phyloP scores from a whole-genome alignment of 2,113 vertebrate species.

The Megalops atlanticus region DNA sequence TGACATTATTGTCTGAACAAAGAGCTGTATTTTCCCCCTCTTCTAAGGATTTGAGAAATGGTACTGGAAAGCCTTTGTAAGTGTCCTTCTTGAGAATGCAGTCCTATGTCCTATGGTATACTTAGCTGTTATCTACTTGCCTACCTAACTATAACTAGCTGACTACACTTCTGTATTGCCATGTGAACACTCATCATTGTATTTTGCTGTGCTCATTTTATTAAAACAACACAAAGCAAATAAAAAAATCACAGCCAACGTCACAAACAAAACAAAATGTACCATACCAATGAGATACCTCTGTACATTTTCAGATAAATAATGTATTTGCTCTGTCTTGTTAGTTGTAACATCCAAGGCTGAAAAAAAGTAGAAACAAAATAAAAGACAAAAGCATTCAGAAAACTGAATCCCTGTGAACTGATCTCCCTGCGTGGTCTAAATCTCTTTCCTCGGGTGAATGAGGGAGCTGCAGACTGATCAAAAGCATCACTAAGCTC shows the following conservation, averaged over 20 bases:
- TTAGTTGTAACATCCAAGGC: not conserved
- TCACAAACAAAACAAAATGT: not conserved
- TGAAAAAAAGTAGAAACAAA: not conserved
- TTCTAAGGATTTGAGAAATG: not conserved
- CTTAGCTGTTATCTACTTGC: no score
- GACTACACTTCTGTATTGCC: not conserved
- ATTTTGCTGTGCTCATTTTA: not conserved
- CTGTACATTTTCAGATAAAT: not conserved
- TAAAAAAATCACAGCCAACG: not conserved
- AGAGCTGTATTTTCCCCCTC: not conserved
- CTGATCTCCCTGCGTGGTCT: not conserved
- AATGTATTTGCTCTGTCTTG: conserved; percentile 9
- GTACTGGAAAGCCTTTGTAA: not conserved
- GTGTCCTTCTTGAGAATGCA: not conserved
- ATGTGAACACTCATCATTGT: not conserved
- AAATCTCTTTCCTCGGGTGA: not conserved
- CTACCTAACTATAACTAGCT: not conserved
- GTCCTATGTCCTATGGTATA: not conserved
- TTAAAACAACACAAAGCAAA: no score
- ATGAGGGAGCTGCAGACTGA: not conserved
- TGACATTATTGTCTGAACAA: conserved; percentile 12
- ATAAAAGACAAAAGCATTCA: not conserved
- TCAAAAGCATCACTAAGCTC: conserved; percentile 8
- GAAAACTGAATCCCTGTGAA: conserved; percentile 3
- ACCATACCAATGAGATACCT: not conserved